phyloP scores from a whole-genome alignment of 2,113 vertebrate genomes.

The Chascanopsetta lugubris region DNA sequence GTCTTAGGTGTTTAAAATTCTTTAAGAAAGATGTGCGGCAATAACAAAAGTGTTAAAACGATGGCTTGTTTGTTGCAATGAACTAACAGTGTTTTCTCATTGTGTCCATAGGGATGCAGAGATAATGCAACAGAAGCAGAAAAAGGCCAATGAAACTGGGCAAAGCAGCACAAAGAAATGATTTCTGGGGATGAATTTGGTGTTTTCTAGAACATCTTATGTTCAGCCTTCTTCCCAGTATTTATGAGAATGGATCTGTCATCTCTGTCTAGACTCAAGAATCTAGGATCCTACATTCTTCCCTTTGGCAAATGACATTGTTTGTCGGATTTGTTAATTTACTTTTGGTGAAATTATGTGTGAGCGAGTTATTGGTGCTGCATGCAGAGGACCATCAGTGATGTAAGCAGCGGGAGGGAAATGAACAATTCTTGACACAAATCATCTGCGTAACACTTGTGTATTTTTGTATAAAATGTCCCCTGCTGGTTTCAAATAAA shows the following conservation, averaged over 20 bases:
- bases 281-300: slow-evolving; percentile 69
- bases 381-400: slow-evolving; percentile 56
- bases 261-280: slow-evolving; percentile 64
- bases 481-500: slow-evolving; percentile 79
- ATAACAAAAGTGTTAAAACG: no score
- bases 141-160: slow-evolving; percentile 75
- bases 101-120: slow-evolving; percentile 87
- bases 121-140: slow-evolving; percentile 97
- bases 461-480: slow-evolving; percentile 81
- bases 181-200: slow-evolving; percentile 2
- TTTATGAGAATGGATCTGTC: slow-evolving; percentile 60
- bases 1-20: no score
- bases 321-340: slow-evolving; percentile 68
- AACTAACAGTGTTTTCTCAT: slow-evolving; percentile 5
- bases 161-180: slow-evolving; percentile 68
- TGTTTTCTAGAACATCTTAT: slow-evolving; percentile 38
- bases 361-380: slow-evolving; percentile 57
- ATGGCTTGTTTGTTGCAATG: neutral
- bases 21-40: no score
- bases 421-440: slow-evolving; percentile 61
- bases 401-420: slow-evolving; percentile 51
- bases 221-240: slow-evolving; percentile 63
- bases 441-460: slow-evolving; percentile 67
- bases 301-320: slow-evolving; percentile 65
- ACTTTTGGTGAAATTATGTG: slow-evolving; percentile 56